phyloP scores from a whole-genome alignment of 2,888 invertebrate genomes.

The Myopa testacea region DNA sequence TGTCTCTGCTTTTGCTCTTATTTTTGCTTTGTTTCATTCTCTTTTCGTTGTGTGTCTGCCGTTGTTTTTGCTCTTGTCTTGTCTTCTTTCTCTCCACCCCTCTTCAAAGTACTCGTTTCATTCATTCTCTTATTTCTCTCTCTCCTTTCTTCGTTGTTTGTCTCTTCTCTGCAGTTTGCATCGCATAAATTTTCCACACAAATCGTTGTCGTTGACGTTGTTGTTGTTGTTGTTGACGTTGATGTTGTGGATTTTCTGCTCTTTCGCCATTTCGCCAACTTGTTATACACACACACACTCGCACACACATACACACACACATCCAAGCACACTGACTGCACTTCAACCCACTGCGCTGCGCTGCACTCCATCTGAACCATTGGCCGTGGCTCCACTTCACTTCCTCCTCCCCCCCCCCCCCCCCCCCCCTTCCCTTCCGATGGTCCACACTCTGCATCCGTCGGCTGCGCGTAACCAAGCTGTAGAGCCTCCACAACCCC shows the following conservation, averaged over 20 bases:
- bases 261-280: constrained; percentile 1
- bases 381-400: background rate
- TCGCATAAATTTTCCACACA: constrained; percentile 20
- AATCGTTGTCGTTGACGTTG: background rate
- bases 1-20: background rate
- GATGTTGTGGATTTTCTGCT: background rate
- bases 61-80: background rate
- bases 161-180: constrained; percentile 18
- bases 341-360: background rate
- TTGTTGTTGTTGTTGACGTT: background rate
- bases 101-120: background rate
- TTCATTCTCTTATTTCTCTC: background rate
- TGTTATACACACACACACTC: background rate
- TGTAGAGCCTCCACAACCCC: too few species aligned
- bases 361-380: constrained; percentile 14
- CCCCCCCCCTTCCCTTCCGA: background rate
- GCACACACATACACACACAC: background rate
- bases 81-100: background rate
- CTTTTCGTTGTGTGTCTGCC: background rate
- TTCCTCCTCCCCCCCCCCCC: background rate
- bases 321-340: background rate
- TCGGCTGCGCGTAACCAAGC: background rate
- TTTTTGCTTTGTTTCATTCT: background rate
- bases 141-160: background rate
- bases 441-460: background rate